A percentile compares a stretch with the other conserved stretches of the same genome.
Conservation (phyloP, 2,113 vertebrate species). For the Piprites chloris region DNA sequence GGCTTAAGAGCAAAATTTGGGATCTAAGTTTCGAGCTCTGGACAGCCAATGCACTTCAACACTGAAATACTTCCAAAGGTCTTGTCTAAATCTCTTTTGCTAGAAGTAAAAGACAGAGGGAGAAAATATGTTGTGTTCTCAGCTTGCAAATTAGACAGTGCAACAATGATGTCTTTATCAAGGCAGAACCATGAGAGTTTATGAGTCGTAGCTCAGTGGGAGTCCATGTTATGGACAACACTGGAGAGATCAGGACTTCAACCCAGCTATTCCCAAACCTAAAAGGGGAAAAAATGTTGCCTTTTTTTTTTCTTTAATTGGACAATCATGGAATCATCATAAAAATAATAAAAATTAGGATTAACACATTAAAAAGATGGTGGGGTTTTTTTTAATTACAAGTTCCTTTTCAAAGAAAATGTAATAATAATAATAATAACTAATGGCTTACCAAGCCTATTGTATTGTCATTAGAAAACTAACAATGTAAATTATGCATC, state of each 20-base stretch:
- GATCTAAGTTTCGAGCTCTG: background rate
- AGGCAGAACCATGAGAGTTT: background rate
- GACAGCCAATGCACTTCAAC: background rate
- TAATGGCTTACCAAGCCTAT: background rate
- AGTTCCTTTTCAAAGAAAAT: background rate
- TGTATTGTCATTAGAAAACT: background rate
- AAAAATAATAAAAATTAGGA: background rate
- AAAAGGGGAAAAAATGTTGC: background rate
- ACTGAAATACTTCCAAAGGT: background rate
- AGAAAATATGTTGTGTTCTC: background rate
- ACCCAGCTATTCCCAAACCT: background rate
- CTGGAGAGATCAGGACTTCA: background rate
- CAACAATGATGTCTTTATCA: background rate
- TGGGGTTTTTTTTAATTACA: background rate
- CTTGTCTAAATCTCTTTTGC: background rate
- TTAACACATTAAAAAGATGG: background rate
- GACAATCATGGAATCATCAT: background rate
- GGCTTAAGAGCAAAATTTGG: background rate
- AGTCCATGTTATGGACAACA: background rate
- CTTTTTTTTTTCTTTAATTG: background rate
- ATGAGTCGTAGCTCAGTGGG: background rate
- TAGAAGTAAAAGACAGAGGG: background rate
- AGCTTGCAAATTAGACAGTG: background rate
- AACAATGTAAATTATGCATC: no score
- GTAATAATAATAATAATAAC: background rate